These are phyloP conservation scores for Leptopilina syphax DNA, from an alignment of 2,888 invertebrate genomes.

Conservation along the genomic window DNA sequence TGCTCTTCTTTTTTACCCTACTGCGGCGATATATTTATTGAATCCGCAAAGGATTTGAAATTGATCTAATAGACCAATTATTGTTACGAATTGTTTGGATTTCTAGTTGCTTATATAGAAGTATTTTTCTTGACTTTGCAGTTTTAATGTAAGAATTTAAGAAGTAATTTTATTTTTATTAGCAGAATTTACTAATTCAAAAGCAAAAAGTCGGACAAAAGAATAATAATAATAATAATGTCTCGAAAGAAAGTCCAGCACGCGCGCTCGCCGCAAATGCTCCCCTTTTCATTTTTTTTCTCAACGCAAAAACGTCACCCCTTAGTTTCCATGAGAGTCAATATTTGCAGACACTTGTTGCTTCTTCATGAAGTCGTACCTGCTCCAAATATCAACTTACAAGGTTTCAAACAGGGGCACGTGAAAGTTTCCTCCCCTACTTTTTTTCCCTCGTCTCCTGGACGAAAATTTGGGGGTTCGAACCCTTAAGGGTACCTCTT, in stretches of 20 bases:
- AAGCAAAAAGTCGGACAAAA: no score
- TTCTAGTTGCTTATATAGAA: no score
- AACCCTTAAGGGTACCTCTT: constrained; percentile 24
- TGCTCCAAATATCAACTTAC: constrained; percentile 64
- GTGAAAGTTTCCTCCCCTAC: constrained; percentile 13
- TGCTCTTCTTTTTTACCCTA: no score
- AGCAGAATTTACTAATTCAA: no score
- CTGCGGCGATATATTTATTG: no score
- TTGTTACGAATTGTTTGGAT: no score
- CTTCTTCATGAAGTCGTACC: constrained; percentile 70
- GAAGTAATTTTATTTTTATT: no score
- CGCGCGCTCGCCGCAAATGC: constrained; percentile 3
- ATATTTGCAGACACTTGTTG: constrained; percentile 74
- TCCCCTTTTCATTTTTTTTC: constrained; percentile 19
- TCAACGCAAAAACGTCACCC: constrained; percentile 57
- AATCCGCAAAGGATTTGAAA: no score
- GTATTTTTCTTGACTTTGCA: no score
- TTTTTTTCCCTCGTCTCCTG: constrained; percentile 41
- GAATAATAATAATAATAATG: neutral
- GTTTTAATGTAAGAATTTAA: no score
- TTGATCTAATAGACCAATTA: no score
- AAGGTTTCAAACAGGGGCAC: constrained; percentile 40
- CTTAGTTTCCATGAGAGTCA: constrained; percentile 69
- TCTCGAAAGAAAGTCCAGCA: constrained; percentile 3
- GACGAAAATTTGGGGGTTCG: constrained; percentile 43